Percentiles rank a stretch among this genome's conserved stretches.
Evolutionary conservation across 2,113 vertebrate species (phyloP).

Genomic region (Camelus dromedarius): DNA sequence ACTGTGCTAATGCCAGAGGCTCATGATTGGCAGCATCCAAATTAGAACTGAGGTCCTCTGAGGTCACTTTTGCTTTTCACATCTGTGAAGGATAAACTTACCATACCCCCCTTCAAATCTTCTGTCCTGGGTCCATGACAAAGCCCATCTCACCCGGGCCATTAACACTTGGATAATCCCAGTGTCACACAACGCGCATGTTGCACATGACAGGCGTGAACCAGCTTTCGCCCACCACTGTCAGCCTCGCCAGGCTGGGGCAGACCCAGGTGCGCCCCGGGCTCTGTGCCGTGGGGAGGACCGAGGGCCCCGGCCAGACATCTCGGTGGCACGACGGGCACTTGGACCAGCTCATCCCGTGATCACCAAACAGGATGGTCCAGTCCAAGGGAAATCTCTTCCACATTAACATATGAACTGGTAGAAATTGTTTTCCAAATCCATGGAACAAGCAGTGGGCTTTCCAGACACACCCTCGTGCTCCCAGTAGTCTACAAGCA

Average conservation of each 20-base stretch:
- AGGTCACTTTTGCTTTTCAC: background rate
- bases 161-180: background rate
- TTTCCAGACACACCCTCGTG: background rate
- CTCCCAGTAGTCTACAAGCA: background rate
- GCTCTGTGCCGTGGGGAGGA: background rate
- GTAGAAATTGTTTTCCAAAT: background rate
- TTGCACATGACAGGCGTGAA: background rate
- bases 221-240: background rate
- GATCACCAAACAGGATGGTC: background rate
- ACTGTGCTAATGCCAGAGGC: background rate
- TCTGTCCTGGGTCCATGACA: background rate
- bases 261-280: background rate
- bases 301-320: background rate
- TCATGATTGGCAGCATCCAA: background rate
- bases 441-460: background rate
- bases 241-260: background rate
- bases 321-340: background rate
- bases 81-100: background rate
- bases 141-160: background rate
- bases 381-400: background rate
- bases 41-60: background rate
- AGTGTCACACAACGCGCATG: background rate
- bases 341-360: background rate
- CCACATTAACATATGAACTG: background rate
- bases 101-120: background rate